Percentiles rank a stretch among this genome's conserved stretches.
Evolutionary conservation across 2,797 vertebrate genomes (phyloP).

Genomic region (Pipistrellus kuhlii): DNA sequence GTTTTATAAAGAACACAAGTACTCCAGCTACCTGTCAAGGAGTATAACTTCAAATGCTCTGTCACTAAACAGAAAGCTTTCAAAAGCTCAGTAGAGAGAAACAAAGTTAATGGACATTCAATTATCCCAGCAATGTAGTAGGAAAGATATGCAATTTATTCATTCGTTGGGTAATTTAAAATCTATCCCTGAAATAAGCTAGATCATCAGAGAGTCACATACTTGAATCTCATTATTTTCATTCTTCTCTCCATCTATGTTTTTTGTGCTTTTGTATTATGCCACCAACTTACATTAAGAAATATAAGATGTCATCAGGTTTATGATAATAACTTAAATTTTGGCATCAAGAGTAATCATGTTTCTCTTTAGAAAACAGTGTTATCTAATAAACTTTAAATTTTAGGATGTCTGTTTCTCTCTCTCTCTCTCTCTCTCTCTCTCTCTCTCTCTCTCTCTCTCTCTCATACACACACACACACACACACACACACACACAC

Average conservation of each 20-base stretch:
- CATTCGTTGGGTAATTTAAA: slow-evolving; percentile 45
- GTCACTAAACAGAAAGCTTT: slow-evolving; percentile 57
- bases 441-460: background rate
- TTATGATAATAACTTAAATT: slow-evolving; percentile 5
- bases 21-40: background rate
- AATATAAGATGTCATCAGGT: background rate
- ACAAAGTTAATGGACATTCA: slow-evolving; percentile 19
- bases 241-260: background rate
- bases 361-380: background rate
- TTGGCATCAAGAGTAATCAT: background rate
- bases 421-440: too few species aligned
- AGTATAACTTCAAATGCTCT: slow-evolving; percentile 46
- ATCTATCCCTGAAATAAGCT: slow-evolving; percentile 21
- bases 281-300: background rate
- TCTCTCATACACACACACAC: too few species aligned
- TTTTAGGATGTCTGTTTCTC: background rate
- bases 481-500: background rate
- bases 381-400: background rate
- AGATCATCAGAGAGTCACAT: background rate
- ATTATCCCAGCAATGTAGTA: slow-evolving; percentile 26
- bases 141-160: background rate
- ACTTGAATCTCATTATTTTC: background rate
- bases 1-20: slow-evolving; percentile 38
- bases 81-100: slow-evolving; percentile 58
- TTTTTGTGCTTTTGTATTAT: background rate